phyloP scores from a whole-genome alignment of 2,797 vertebrate genomes.

The Enteromius thamalakanensis region DNA sequence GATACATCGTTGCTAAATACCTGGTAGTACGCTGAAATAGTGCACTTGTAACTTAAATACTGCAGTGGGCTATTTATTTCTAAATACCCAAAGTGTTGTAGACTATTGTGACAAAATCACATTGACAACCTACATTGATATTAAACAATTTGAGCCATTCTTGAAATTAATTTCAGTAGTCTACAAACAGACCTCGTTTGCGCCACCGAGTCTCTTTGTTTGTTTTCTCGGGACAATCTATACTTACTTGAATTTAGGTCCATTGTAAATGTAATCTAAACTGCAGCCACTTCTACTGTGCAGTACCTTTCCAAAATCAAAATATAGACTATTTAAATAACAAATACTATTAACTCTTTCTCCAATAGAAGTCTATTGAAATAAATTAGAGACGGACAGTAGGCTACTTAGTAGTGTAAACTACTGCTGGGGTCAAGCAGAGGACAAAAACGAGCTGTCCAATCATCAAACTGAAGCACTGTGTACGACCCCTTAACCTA shows the following conservation, averaged over 20 bases:
- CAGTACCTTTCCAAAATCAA: neutral
- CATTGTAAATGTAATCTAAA: neutral
- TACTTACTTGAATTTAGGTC: neutral
- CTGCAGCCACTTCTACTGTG: neutral
- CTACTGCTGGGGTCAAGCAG: conserved; percentile 88
- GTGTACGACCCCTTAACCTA: conserved; percentile 79
- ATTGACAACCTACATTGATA: neutral
- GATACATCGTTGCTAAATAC: neutral
- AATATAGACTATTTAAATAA: conserved; percentile 9
- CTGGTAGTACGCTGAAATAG: neutral
- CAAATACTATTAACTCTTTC: neutral
- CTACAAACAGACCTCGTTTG: neutral
- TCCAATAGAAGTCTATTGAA: conserved; percentile 1
- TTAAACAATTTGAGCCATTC: neutral
- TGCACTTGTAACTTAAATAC: neutral
- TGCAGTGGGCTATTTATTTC: too few relatives aligned
- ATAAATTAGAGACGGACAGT: conserved; percentile 66
- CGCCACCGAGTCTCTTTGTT: neutral
- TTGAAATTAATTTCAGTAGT: neutral
- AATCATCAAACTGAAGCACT: conserved; percentile 87
- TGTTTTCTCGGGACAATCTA: neutral
- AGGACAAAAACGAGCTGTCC: conserved; percentile 90
- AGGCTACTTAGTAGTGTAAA: conserved; percentile 78
- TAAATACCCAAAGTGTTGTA: neutral
- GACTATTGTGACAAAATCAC: neutral